Evolutionary conservation across 2,888 invertebrate species (phyloP).

Genomic region (Romanomermis culicivorax): DNA sequence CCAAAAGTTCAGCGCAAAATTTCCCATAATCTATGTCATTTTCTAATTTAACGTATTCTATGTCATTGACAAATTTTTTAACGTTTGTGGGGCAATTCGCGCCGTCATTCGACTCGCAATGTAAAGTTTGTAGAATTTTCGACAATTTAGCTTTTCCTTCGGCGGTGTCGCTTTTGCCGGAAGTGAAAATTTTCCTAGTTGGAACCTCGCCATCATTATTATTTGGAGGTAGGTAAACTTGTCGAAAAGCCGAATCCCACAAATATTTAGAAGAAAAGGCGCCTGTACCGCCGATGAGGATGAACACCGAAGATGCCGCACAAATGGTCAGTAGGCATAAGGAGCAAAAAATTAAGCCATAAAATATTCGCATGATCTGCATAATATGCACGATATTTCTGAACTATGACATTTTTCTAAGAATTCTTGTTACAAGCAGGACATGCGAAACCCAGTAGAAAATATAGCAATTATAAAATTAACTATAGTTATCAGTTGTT

Average conservation of each 20-base stretch:
- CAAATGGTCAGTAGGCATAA: no score
- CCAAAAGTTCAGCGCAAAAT: not conserved
- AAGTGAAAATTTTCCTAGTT: not conserved
- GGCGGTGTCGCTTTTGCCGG: not conserved
- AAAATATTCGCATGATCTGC: no score
- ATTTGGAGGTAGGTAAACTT: not conserved
- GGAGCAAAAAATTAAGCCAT: no score
- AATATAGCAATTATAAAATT: no score
- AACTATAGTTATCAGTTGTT: no score
- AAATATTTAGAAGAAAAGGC: not conserved
- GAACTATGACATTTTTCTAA: no score
- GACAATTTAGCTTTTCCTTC: not conserved
- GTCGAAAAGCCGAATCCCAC: not conserved
- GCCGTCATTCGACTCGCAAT: not conserved
- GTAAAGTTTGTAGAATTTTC: not conserved
- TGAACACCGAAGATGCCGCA: not conserved
- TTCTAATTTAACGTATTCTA: not conserved
- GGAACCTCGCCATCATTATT: not conserved
- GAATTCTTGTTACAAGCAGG: no score
- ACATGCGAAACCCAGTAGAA: no score
- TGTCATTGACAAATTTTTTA: not conserved
- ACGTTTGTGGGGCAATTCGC: not conserved
- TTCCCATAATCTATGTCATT: not conserved
- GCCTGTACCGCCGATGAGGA: not conserved
- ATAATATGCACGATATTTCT: no score